Percentiles rank a stretch among this genome's conserved stretches.
Conservation (phyloP, 2,113 vertebrate genomes). For the Trichomycterus rosablanca region DNA sequence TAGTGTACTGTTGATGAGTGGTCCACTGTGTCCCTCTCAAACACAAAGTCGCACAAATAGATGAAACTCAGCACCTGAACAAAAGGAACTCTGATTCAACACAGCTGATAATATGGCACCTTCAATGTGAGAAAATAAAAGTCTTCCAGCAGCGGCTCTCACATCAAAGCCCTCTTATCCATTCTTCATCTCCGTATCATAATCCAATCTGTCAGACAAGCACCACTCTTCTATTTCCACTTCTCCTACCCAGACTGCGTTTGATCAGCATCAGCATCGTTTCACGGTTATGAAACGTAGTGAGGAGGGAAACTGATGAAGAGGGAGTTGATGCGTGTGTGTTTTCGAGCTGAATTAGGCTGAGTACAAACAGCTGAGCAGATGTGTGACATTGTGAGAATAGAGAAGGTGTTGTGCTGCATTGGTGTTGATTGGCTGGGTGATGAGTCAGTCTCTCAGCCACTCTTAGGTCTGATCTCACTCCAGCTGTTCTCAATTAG, state of each 20-base stretch:
- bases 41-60: slow-evolving; percentile 22
- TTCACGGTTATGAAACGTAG: slow-evolving; percentile 4
- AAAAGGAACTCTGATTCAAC: slow-evolving; percentile 3
- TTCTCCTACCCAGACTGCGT: not conserved
- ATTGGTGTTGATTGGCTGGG: slow-evolving; percentile 37
- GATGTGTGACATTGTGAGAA: slow-evolving; percentile 22
- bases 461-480: slow-evolving; percentile 1
- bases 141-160: not conserved
- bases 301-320: slow-evolving; percentile 20
- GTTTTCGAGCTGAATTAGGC: slow-evolving; percentile 29
- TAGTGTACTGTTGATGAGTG: too few relatives aligned
- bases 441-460: slow-evolving; percentile 6
- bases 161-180: slow-evolving; percentile 21
- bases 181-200: slow-evolving; percentile 10
- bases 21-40: not conserved
- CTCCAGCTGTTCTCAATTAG: slow-evolving; percentile 16
- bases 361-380: slow-evolving; percentile 32
- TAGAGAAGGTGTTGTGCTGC: slow-evolving; percentile 28
- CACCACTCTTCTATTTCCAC: not conserved
- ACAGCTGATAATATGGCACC: not conserved
- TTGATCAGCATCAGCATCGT: slow-evolving; percentile 11
- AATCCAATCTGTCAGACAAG: slow-evolving; percentile 2
- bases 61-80: not conserved
- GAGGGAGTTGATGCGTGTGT: slow-evolving; percentile 26
- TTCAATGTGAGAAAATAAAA: not conserved